Percentiles rank a stretch among this genome's conserved stretches.
These are phyloP conservation scores for Pristionchus pacificus DNA, from an alignment of 1,140 invertebrate genomes.

Conservation along the genomic window DNA sequence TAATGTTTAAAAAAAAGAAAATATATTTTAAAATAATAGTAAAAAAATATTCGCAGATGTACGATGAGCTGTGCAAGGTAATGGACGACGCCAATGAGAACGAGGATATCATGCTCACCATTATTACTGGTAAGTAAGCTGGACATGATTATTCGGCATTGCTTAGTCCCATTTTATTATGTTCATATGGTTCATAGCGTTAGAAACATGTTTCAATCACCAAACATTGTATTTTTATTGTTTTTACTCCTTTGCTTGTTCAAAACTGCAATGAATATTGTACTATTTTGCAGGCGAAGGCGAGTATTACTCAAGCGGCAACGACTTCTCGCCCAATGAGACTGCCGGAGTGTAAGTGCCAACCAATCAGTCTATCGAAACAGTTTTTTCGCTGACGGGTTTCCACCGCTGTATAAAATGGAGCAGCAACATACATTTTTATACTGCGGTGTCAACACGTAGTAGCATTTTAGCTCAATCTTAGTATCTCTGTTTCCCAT, in stretches of 20 bases:
- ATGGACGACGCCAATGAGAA: constrained; percentile 30
- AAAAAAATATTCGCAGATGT: constrained; percentile 29
- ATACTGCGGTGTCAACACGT: too few relatives aligned
- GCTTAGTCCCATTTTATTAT: too few relatives aligned
- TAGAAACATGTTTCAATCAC: too few relatives aligned
- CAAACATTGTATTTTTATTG: too few relatives aligned
- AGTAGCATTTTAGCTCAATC: too few relatives aligned
- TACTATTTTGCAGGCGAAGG: constrained; percentile 64
- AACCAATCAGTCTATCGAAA: neutral
- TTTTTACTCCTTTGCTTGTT: too few relatives aligned
- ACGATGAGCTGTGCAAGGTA: constrained; percentile 19
- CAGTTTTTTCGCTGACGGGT: too few relatives aligned
- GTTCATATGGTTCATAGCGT: too few relatives aligned
- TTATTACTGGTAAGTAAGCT: constrained; percentile 29
- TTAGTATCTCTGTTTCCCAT: too few relatives aligned
- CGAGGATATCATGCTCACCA: constrained; percentile 21
- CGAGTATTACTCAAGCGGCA: constrained; percentile 78
- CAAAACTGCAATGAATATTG: constrained; percentile 3
- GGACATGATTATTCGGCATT: too few relatives aligned
- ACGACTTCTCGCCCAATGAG: constrained; percentile 66
- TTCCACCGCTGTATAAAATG: too few relatives aligned
- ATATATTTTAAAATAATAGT: constrained; percentile 7
- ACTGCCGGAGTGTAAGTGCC: constrained; percentile 23
- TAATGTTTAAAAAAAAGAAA: constrained; percentile 19
- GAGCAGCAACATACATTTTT: too few relatives aligned